Evolutionary conservation across 2,888 invertebrate genomes (phyloP), one percentile per base, ranked within the genome.

Genomic region (Habroteleia sp.): DNA sequence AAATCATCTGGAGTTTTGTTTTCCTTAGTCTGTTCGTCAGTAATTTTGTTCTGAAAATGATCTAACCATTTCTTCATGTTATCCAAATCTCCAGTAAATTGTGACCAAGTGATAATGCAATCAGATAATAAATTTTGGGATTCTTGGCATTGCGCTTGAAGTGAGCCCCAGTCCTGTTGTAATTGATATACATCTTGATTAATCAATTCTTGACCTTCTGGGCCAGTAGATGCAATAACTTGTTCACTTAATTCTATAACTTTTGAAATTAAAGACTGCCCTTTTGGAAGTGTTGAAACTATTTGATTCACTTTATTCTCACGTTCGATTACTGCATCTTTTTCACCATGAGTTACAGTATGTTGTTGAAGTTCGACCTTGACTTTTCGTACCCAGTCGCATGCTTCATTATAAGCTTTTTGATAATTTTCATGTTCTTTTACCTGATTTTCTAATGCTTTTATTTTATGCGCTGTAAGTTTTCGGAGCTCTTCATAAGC

Each of bases 301-400:
- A 96, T 92, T 79, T 93, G 92, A 50, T 92, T 91, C 16, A 96
- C 92, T 82, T 93, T 94, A 44, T 92, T 92, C 20, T 95, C 92
- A 85, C 96, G 95, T 79, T 94, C 93, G 62, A 93, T 91, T 0
- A 95, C 93, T 54, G 92, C 92, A 46, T 93, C 93, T 79, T 94
- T 94, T 84, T 97, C 97, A 1, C 97, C 97, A 84, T 96, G 96
- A 0, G 95, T 94, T 86, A 97, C 96, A 1, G 95, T 93, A 79
- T 94, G 94, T 80, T 95, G 94, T 83, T 96, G 96, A 17, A 96
- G 92, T 78, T 95, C 94, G n/a, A 94, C 91, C 82, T 94, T 93
- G 8, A 93, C 92, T 82, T 93, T 93, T 17, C 95, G 91, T 14
- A 97, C 91, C 95, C 96, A 97, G 80, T 97, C 97, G 62, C 94